Evolutionary conservation across 2,113 vertebrate genomes (phyloP).

Genomic region (Nycticorax nycticorax): DNA sequence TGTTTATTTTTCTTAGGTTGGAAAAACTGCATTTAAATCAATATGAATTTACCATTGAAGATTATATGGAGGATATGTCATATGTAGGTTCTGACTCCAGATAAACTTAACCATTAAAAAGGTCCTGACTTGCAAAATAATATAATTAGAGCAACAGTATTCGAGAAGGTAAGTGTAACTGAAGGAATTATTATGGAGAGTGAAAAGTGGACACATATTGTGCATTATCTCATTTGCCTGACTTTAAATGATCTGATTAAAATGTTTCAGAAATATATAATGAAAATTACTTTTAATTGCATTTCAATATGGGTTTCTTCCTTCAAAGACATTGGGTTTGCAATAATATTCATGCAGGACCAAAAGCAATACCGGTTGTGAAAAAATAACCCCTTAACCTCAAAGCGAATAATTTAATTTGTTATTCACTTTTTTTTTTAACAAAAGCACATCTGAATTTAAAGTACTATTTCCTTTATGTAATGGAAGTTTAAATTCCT

Average conservation of each 20-base stretch:
- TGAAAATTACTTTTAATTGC: neutral
- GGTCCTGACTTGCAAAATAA: neutral
- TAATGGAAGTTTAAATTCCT: neutral
- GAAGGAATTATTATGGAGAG: neutral
- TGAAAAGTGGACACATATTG: neutral
- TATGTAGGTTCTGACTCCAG: neutral
- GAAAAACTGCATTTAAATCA: neutral
- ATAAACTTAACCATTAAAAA: neutral
- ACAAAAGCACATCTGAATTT: neutral
- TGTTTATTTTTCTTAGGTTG: neutral
- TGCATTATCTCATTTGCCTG: neutral
- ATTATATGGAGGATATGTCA: neutral
- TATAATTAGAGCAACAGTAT: neutral
- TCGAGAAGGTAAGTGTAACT: neutral
- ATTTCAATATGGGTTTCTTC: neutral
- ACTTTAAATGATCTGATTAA: neutral
- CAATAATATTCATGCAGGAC: neutral
- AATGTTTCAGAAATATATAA: neutral
- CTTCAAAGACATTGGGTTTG: neutral
- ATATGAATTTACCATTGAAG: neutral
- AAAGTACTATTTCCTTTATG: neutral
- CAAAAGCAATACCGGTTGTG: neutral
- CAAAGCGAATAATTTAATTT: slow-evolving; percentile 24
- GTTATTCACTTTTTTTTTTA: neutral
- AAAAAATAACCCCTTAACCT: neutral